Evolutionary conservation across 30 jellyfish, hydroid and myxozoan genomes (phyloP).

Genomic region (Hydractinia echinata): DNA sequence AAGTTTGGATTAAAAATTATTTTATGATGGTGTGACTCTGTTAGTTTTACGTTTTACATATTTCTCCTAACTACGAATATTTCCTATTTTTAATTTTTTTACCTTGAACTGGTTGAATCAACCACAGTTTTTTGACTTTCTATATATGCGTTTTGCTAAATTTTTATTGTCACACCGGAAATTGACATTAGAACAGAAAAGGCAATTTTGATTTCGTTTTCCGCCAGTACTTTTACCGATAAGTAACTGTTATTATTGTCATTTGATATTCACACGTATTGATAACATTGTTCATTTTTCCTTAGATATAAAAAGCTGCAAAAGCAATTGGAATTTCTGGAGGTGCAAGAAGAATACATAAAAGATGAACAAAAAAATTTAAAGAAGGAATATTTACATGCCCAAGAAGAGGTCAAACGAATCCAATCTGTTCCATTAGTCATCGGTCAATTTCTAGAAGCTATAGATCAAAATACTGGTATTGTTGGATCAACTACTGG

Average conservation of each 20-base stretch:
- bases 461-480: constrained; percentile 91
- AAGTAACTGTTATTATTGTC: not conserved
- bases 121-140: too few relatives aligned
- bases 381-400: constrained; percentile 84
- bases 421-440: constrained; percentile 95
- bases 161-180: too few relatives aligned
- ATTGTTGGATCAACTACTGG: constrained; percentile 98
- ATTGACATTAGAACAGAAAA: not conserved
- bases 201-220: not conserved
- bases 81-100: too few relatives aligned
- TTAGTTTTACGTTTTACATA: too few relatives aligned
- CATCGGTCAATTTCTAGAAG: constrained; percentile 95
- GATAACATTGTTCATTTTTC: not conserved
- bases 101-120: too few relatives aligned
- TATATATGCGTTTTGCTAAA: too few relatives aligned
- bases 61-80: too few relatives aligned
- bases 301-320: constrained; percentile 65
- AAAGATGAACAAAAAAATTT: constrained; percentile 91
- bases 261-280: not conserved
- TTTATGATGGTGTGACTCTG: too few relatives aligned
- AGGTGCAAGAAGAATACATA: constrained; percentile 90
- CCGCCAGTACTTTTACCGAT: not conserved
- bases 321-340: constrained; percentile 78
- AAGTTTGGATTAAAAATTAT: too few relatives aligned
- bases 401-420: constrained; percentile 93